A percentile compares a stretch with the other conserved stretches of the same genome.
These are phyloP conservation scores for Silurus aristotelis DNA, from an alignment of 2,797 vertebrate species.

Conservation along the genomic window DNA sequence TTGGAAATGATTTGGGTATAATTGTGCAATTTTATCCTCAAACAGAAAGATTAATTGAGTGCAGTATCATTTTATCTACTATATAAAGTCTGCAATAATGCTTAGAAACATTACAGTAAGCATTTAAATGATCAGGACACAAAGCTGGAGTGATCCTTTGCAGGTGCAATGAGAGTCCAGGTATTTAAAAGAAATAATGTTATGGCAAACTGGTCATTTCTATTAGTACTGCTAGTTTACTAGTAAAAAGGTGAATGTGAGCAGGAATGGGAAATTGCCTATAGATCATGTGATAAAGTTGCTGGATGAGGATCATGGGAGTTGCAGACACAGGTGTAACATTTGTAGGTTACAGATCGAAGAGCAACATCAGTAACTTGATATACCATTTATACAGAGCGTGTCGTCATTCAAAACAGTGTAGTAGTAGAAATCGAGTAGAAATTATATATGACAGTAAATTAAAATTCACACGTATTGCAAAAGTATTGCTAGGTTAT, in stretches of 20 bases:
- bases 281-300: neutral
- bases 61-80: neutral
- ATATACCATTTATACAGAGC: neutral
- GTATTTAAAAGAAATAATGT: neutral
- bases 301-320: neutral
- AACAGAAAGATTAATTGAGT: neutral
- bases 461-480: neutral
- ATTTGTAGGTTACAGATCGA: neutral
- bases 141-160: neutral
- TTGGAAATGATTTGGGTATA: neutral
- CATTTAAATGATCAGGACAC: neutral
- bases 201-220: neutral
- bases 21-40: neutral
- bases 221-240: too few species aligned
- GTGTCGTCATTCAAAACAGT: neutral
- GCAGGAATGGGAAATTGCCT: neutral
- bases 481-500: neutral
- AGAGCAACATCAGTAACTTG: neutral
- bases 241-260: neutral
- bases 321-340: neutral
- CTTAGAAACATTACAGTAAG: neutral
- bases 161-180: neutral
- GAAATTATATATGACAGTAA: neutral
- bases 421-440: neutral
- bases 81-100: neutral